Evolutionary conservation across 2,797 vertebrate genomes (phyloP).

Genomic region (Bradypus variegatus): DNA sequence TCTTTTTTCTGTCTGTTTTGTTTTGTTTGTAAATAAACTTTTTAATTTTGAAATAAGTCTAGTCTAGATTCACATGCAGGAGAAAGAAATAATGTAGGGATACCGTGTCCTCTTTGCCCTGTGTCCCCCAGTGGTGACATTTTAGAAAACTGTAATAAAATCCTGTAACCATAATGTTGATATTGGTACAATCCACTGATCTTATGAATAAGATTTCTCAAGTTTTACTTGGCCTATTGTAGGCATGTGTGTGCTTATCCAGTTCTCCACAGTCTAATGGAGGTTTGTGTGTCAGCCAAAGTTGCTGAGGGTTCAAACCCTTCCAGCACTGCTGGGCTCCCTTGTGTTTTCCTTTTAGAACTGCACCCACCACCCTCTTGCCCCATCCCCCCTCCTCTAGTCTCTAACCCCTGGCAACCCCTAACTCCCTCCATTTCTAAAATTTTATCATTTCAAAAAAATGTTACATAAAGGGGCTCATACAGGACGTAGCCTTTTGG

Average conservation of each 20-base stretch:
- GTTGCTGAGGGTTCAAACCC: background rate
- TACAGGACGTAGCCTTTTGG: background rate
- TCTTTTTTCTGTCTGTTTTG: background rate
- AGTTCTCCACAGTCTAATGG: background rate
- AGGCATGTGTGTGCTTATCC: background rate
- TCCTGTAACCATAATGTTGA: background rate
- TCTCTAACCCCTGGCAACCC: background rate
- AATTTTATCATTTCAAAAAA: background rate
- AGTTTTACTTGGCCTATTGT: background rate
- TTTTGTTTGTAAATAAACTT: background rate
- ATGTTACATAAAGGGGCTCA: background rate
- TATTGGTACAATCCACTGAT: background rate
- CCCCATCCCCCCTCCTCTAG: no score
- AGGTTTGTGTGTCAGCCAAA: background rate
- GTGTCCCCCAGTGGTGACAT: background rate
- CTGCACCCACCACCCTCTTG: background rate
- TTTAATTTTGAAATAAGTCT: background rate
- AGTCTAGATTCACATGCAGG: background rate
- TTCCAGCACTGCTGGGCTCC: background rate
- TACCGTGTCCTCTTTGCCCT: background rate
- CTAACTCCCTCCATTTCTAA: background rate
- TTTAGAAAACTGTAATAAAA: background rate
- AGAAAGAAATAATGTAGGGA: background rate
- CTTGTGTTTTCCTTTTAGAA: background rate
- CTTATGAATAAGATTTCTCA: background rate